These are phyloP conservation scores for Sebastes variabilis DNA, from an alignment of 2,797 vertebrate genomes.

Conservation along the genomic window DNA sequence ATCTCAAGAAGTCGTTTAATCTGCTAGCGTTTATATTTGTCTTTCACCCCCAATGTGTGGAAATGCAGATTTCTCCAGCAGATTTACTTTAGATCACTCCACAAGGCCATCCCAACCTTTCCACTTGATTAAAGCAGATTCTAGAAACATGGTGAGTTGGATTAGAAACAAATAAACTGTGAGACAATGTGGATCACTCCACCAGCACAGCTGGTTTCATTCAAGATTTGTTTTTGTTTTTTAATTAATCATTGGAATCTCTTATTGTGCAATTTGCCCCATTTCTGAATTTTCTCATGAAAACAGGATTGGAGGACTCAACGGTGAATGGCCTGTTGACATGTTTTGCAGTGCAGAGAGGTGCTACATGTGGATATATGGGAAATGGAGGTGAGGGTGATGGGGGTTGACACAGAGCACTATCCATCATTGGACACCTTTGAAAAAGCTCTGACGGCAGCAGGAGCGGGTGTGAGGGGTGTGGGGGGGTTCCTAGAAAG, in stretches of 20 bases:
- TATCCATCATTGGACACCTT: conserved; percentile 30
- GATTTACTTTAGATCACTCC: neutral
- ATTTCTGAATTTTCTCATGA: neutral
- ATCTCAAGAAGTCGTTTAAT: conserved; percentile 51
- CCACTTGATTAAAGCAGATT: conserved; percentile 2
- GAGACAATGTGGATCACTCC: neutral
- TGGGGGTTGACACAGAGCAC: neutral
- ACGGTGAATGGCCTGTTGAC: neutral
- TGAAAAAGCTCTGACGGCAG: neutral
- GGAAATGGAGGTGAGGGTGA: neutral
- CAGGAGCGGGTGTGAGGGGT: fast-evolving
- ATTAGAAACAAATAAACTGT: neutral
- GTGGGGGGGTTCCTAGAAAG: neutral
- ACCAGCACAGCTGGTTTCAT: neutral
- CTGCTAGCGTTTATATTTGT: conserved; percentile 31
- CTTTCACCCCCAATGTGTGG: neutral
- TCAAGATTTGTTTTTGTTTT: neutral
- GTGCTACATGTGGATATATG: conserved; percentile 4
- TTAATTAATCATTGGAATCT: neutral
- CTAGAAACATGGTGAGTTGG: neutral
- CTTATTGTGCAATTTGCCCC: neutral
- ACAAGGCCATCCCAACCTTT: neutral
- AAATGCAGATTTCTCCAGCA: conserved; percentile 6
- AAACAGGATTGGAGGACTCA: neutral
- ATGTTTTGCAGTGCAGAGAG: neutral